Base-by-base conservation (phyloP, 2,113 vertebrate species). In the Equus przewalskii region DNA sequence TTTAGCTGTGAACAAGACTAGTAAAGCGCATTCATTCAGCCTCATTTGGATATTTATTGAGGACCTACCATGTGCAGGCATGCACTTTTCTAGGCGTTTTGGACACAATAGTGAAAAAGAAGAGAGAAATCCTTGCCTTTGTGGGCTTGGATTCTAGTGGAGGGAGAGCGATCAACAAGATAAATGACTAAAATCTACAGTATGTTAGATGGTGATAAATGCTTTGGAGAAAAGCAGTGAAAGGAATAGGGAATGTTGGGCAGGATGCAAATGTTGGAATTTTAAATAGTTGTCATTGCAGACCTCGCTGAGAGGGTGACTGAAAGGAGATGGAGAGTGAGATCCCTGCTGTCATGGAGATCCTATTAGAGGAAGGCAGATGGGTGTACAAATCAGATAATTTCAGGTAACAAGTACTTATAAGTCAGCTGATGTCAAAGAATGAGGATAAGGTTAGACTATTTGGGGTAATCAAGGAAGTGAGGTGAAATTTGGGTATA, bases 151-250 rank as follows among this genome's bases (percentile, higher is more conserved):
- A 41, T 88, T 91, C 41, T 84, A 70, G 1, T 64, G 18, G 41
- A 16, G 58, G 36, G 16, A 60, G 36, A 62, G 56, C 13, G 80
- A 85, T 91, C 89, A 70, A n/a, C 7, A 67, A 76, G 26, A 30
- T 73, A 78, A 70, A 46, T 75, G 36, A 84, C 33, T 72, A 72
- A 78, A 56, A 81, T 64, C 24, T 78, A 0, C 83, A 58, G 4
- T 65, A 18, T 79, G 18, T 78, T 89, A 49, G 15, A 26, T 72
- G 41, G n/a, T 75, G 16, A 18, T 85, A n/a, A 41, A 41, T 36
- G 15, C 21, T 72, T 96, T 94, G 67, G 89, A 65, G 62, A 65
- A 85, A 80, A 97, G 24, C 64, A 95, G 24, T 44, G 14, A 96
- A 28, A 13, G 76, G 41, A 85, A 28, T 65, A 93, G n/a, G 36